phyloP scores from a whole-genome alignment of 2,113 vertebrate genomes.

The Hepsetus odoe region DNA sequence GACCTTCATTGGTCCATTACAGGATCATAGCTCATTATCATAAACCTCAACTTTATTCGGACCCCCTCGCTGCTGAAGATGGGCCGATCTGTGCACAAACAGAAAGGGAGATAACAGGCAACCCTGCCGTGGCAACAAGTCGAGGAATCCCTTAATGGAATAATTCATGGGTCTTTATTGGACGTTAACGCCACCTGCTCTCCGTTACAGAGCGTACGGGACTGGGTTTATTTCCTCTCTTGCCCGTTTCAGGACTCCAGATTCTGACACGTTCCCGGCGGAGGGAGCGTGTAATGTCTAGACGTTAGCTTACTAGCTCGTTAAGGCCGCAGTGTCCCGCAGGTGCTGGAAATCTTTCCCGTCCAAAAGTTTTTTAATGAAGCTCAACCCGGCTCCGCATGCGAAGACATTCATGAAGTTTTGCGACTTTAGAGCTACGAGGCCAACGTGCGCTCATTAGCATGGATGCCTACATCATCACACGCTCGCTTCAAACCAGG shows the following conservation, averaged over 20 bases:
- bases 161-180: slow-evolving; percentile 53
- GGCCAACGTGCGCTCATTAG: no score
- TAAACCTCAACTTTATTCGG: no score
- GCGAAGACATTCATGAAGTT: no score
- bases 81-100: slow-evolving; percentile 22
- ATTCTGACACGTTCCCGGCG: background rate
- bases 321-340: slow-evolving; percentile 11
- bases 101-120: no score
- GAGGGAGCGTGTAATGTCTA: slow-evolving; percentile 27
- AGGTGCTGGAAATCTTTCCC: background rate
- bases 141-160: slow-evolving; percentile 32
- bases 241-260: background rate
- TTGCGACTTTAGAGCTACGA: no score
- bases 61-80: no score
- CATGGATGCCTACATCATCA: no score
- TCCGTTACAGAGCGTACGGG: slow-evolving; percentile 48
- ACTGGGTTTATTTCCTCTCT: slow-evolving; percentile 11
- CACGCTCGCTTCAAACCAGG: no score
- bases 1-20: no score
- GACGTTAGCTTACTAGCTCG: slow-evolving; percentile 26
- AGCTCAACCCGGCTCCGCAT: no score
- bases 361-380: background rate
- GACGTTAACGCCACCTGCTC: slow-evolving; percentile 54
- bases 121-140: background rate
- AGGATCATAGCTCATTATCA: no score